Evolutionary conservation across 1,140 invertebrate genomes (phyloP), one percentile per base, ranked within the genome.

Genomic region (Periplaneta americana): DNA sequence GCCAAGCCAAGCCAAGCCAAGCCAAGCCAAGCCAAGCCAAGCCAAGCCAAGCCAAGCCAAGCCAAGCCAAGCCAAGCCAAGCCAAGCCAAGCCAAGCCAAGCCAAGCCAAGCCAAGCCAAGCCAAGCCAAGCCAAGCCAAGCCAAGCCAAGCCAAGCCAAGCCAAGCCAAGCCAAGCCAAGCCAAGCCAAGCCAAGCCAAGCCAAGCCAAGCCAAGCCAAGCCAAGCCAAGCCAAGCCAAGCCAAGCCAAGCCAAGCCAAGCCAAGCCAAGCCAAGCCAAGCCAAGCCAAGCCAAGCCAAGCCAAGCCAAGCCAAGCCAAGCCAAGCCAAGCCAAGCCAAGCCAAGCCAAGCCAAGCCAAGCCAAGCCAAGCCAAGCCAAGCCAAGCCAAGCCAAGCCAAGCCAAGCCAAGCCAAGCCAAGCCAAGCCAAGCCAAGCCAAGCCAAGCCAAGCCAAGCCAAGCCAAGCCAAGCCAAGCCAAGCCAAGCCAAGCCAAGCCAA

Each of bases 401-500:
- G 74, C 74, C 74, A 75, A 75, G 18, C 74, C 28, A 75, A 28
- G 74, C 74, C 74, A 75, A 75, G 8, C 18, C 74, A 75, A 76
- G 81, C 78, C 81, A 80, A 76, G 81, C 76, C 81, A 80, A 28
- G 81, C 76, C 81, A 80, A 37, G 81, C 78, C 81, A 80, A 76
- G 81, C 78, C 81, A 82, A 48, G 81, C 78, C 81, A 80, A 48
- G 81, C 78, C 81, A 80, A 48, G 81, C 78, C 81, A 80, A 37
- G 81, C 78, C 81, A 82, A 76, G 81, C 78, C 81, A 82, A 36
- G 81, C 78, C 81, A 82, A 48, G 81, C 74, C 81, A 82, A 76
- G 81, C 78, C 2, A 82, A 48, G 81, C 78, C 78, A 82, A 57
- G 81, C 37, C 78, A 82, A 76, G 81, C 78, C 78, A 82, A 76